Evolutionary conservation across 2,888 invertebrate species (phyloP).

Genomic region (Cephus runcator): DNA sequence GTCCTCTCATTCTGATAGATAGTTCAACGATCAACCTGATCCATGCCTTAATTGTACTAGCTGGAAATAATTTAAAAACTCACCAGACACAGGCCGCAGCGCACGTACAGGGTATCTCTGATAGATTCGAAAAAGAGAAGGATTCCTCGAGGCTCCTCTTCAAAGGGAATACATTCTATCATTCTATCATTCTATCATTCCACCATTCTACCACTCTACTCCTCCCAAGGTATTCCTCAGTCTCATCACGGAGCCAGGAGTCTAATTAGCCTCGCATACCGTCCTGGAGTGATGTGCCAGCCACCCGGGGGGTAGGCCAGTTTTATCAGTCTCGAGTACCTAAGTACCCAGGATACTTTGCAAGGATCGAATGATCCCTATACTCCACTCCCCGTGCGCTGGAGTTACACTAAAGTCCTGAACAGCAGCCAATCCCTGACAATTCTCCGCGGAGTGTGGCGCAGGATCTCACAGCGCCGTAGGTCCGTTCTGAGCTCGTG

Average conservation of each 20-base stretch:
- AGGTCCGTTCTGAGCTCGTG: neutral
- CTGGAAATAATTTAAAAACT: no score
- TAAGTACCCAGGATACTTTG: neutral
- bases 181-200: neutral
- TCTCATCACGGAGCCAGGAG: slow-evolving; percentile 18
- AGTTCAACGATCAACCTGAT: no score
- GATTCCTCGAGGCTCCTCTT: no score
- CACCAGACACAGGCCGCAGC: no score
- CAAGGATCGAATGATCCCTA: neutral
- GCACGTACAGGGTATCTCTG: no score
- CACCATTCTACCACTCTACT: neutral
- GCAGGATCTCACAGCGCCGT: neutral
- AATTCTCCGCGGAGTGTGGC: neutral
- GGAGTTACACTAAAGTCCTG: neutral
- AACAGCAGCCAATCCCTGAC: neutral
- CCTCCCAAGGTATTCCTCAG: neutral
- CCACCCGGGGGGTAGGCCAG: slow-evolving; percentile 30
- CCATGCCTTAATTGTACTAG: no score
- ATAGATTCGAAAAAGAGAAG: no score
- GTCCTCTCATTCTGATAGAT: no score
- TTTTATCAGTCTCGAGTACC: slow-evolving; percentile 38
- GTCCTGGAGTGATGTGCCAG: slow-evolving; percentile 36
- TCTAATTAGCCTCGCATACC: slow-evolving; percentile 53
- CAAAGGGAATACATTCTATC: neutral
- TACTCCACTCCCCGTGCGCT: neutral